Conservation (phyloP, 2,797 vertebrate species). For the Lates japonicus region DNA sequence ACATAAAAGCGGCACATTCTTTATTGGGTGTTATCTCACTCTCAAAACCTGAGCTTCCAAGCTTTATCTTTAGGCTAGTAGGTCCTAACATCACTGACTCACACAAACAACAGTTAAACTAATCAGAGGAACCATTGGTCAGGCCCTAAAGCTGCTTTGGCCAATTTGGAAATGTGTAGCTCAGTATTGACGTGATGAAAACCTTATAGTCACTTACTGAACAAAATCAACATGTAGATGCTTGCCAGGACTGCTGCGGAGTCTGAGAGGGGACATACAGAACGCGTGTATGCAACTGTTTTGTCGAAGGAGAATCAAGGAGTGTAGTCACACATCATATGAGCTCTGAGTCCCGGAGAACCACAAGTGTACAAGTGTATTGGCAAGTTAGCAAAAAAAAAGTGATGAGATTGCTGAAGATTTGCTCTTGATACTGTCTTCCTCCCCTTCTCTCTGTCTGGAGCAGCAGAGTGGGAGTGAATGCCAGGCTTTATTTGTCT, state of each 20-base stretch:
- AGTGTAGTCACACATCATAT: constrained; percentile 30
- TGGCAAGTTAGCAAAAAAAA: constrained; percentile 35
- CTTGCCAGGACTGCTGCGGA: constrained; percentile 34
- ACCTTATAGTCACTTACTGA: constrained; percentile 45
- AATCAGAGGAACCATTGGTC: constrained; percentile 38
- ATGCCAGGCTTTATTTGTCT: constrained; percentile 63
- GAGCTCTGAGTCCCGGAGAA: constrained; percentile 11
- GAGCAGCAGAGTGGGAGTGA: constrained; percentile 42
- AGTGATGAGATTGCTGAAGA: constrained; percentile 38
- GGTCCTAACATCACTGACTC: constrained; percentile 13
- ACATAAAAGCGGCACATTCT: constrained; percentile 1
- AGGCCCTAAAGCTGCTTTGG: constrained; percentile 24
- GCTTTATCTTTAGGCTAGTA: constrained; percentile 23
- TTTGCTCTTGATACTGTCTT: constrained; percentile 34
- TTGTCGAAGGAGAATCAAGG: constrained; percentile 31
- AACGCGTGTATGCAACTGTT: constrained; percentile 26
- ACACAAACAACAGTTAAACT: constrained; percentile 40
- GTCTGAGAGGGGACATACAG: constrained; percentile 25
- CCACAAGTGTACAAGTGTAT: constrained; percentile 6
- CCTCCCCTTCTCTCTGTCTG: constrained; percentile 32
- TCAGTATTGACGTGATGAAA: constrained; percentile 52
- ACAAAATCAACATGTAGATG: constrained; percentile 49
- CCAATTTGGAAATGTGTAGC: constrained; percentile 34
- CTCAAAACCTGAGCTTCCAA: constrained; percentile 6
- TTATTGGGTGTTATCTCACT: constrained; percentile 8